A percentile compares a stretch with the other conserved stretches of the same genome.
Conservation (phyloP, 2,888 invertebrate genomes). For the Thecophora atra region DNA sequence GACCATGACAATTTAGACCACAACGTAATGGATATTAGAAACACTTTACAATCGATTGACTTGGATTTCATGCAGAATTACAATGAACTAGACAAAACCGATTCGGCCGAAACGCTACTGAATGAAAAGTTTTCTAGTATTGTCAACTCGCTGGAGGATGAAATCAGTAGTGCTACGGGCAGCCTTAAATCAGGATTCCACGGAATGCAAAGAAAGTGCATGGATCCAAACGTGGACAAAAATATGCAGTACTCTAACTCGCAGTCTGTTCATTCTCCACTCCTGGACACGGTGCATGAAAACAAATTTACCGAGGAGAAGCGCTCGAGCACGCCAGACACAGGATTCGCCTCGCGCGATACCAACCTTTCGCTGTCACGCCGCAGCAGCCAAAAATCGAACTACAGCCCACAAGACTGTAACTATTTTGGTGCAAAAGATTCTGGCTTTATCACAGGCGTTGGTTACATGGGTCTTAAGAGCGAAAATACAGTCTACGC, state of each 20-base stretch:
- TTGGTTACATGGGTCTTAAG: constrained; percentile 51
- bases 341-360: constrained; percentile 65
- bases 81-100: constrained; percentile 65
- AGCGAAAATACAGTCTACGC: constrained; percentile 48
- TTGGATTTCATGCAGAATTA: constrained; percentile 66
- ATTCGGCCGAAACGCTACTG: constrained; percentile 66
- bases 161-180: constrained; percentile 61
- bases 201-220: constrained; percentile 60
- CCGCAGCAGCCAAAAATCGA: constrained; percentile 66
- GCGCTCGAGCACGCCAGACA: constrained; percentile 65
- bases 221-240: constrained; percentile 59
- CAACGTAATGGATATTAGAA: constrained; percentile 66
- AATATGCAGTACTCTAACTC: constrained; percentile 60
- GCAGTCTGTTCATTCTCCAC: constrained; percentile 36
- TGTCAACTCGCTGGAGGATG: constrained; percentile 60
- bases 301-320: constrained; percentile 62
- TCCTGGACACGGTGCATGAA: constrained; percentile 44
- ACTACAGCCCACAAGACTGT: constrained; percentile 65
- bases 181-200: constrained; percentile 62
- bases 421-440: constrained; percentile 56
- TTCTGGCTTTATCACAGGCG: constrained; percentile 47
- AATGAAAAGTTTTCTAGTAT: constrained; percentile 61
- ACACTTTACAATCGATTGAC: constrained; percentile 65
- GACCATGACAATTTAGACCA: constrained; percentile 62
- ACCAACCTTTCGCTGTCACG: constrained; percentile 65